These are phyloP conservation scores for Blastobasis adustella DNA, from an alignment of 2,888 invertebrate species.

Conservation along the genomic window DNA sequence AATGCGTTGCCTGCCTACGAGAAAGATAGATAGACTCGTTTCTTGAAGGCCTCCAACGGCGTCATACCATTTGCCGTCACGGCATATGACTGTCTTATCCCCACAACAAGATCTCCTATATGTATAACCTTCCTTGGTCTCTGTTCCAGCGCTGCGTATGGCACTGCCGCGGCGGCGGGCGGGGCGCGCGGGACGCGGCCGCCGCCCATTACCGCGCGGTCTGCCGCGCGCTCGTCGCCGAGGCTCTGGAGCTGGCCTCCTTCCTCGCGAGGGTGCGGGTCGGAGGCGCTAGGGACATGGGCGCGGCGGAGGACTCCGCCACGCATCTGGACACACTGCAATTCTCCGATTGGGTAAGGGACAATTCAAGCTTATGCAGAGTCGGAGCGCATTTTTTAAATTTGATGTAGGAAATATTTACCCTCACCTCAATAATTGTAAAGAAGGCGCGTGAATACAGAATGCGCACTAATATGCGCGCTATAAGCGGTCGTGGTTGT, in stretches of 20 bases:
- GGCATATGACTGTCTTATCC: too few relatives aligned
- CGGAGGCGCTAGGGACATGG: constrained; percentile 78
- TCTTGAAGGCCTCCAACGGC: too few relatives aligned
- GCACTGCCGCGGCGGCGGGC: constrained; percentile 64
- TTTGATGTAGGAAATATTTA: too few relatives aligned
- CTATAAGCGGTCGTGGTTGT: too few relatives aligned
- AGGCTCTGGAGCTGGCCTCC: constrained; percentile 91
- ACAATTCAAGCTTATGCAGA: background rate
- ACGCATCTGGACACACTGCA: constrained; percentile 87
- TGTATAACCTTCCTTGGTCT: constrained; percentile 3
- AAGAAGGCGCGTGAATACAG: too few relatives aligned
- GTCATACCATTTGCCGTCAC: too few relatives aligned
- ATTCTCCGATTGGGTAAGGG: constrained; percentile 93
- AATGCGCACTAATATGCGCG: too few relatives aligned
- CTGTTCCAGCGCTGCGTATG: constrained; percentile 55
- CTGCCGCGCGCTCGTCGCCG: constrained; percentile 92
- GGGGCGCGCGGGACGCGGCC: constrained; percentile 73
- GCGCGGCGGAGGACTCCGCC: constrained; percentile 78
- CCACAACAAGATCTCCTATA: too few relatives aligned
- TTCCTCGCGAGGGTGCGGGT: constrained; percentile 90
- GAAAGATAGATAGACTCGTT: too few relatives aligned
- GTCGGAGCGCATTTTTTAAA: too few relatives aligned
- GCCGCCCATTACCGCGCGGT: constrained; percentile 93
- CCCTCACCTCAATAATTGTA: too few relatives aligned
- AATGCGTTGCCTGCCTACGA: too few relatives aligned